These are phyloP conservation scores for Pseudomugil gertrudae DNA, from an alignment of 2,797 vertebrate species.

Conservation along the genomic window DNA sequence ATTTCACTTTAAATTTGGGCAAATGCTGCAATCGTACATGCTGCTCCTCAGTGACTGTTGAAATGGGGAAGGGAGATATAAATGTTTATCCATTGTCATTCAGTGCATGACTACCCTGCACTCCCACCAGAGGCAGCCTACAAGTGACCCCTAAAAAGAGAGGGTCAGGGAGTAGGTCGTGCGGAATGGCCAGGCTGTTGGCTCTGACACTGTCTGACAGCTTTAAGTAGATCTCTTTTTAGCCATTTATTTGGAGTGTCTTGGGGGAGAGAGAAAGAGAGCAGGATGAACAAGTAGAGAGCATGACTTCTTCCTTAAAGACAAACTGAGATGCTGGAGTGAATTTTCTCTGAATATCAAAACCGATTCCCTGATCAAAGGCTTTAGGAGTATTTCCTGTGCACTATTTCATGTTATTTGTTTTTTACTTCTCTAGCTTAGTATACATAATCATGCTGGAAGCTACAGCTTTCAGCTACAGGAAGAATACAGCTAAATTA, in stretches of 20 bases:
- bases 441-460: not conserved
- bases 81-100: conserved; percentile 82
- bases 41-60: conserved; percentile 46
- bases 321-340: conserved; percentile 43
- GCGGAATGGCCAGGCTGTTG: conserved; percentile 84
- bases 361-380: conserved; percentile 16
- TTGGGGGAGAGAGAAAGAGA: conserved; percentile 50
- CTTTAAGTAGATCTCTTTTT: conserved; percentile 86
- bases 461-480: not conserved
- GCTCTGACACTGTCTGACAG: conserved; percentile 87
- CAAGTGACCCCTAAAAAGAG: conserved; percentile 81
- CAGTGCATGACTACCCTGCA: conserved; percentile 82
- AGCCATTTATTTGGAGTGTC: conserved; percentile 82
- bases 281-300: conserved; percentile 68
- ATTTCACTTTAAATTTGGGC: conserved; percentile 46
- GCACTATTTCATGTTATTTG: not conserved
- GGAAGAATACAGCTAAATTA: not conserved
- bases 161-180: conserved; percentile 85
- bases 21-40: conserved; percentile 31
- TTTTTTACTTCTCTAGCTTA: not conserved
- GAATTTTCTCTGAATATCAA: conserved; percentile 38
- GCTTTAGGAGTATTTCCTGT: conserved; percentile 7
- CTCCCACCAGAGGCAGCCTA: conserved; percentile 83
- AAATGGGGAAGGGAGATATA: conserved; percentile 60
- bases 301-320: conserved; percentile 64